Evolutionary conservation across 2,113 vertebrate species (phyloP).

Genomic region (Ammodytes dubius): DNA sequence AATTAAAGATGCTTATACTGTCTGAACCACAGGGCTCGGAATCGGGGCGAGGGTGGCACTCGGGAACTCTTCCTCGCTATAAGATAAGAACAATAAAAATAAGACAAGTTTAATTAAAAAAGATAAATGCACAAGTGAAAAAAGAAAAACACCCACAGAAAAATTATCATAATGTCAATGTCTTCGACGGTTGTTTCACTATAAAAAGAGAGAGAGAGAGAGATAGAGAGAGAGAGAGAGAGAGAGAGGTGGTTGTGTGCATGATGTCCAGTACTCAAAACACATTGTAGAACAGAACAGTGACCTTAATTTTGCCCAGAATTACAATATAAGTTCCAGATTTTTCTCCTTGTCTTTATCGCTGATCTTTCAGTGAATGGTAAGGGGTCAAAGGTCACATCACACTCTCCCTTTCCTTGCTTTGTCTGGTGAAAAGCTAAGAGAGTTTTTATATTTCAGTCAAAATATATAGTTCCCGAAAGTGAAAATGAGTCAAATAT

Average conservation of each 20-base stretch:
- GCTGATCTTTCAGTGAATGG: constrained; percentile 10
- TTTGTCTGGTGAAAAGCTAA: background rate
- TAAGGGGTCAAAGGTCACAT: constrained; percentile 5
- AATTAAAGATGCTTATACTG: constrained; percentile 66
- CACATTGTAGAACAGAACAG: background rate
- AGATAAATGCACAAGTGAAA: constrained; percentile 59
- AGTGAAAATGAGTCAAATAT: background rate
- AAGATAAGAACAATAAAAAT: constrained; percentile 71
- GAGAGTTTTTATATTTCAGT: background rate
- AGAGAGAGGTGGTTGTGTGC: background rate
- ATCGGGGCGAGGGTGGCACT: constrained; percentile 17
- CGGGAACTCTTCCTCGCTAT: constrained; percentile 22
- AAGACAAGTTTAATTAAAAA: constrained; percentile 75
- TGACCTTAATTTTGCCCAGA: too few relatives aligned
- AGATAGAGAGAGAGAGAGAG: too few relatives aligned
- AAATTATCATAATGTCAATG: background rate
- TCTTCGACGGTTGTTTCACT: constrained; percentile 16
- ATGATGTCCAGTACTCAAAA: constrained; percentile 26
- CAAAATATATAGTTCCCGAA: background rate
- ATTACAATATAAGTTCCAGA: constrained; percentile 5
- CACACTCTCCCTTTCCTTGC: background rate
- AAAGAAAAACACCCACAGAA: constrained; percentile 51
- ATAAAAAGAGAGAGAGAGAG: constrained; percentile 3
- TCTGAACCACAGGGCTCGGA: constrained; percentile 35
- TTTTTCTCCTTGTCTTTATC: background rate